Percentiles rank a stretch among this genome's conserved stretches.
Evolutionary conservation across 2,113 vertebrate genomes (phyloP).

Genomic region (Semnornis frantzii): DNA sequence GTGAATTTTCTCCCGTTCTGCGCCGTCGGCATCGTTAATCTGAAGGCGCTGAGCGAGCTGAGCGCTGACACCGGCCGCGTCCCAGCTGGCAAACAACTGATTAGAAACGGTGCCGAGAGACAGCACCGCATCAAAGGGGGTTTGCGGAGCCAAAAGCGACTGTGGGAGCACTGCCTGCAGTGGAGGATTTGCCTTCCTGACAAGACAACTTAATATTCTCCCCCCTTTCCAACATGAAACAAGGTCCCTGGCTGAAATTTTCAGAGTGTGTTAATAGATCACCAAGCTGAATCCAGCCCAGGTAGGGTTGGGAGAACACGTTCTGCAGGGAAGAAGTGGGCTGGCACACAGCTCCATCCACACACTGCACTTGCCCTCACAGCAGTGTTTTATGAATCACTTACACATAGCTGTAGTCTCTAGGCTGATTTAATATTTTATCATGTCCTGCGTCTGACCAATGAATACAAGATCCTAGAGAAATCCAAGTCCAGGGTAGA

Average conservation of each 20-base stretch:
- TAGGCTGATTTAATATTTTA: background rate
- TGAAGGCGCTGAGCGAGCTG: background rate
- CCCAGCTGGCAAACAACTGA: background rate
- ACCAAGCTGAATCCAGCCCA: rapidly evolving
- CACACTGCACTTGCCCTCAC: rapidly evolving
- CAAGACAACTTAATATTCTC: background rate
- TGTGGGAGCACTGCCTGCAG: background rate
- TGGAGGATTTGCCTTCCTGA: background rate
- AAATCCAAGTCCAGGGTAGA: background rate
- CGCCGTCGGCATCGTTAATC: background rate
- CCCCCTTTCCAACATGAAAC: rapidly evolving
- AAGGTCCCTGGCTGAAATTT: background rate
- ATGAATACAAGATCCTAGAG: background rate
- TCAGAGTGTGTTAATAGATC: rapidly evolving
- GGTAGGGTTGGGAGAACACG: background rate
- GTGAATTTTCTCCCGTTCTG: background rate
- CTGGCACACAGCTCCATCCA: background rate
- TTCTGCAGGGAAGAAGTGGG: background rate
- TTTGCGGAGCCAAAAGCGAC: background rate
- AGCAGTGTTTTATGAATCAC: background rate
- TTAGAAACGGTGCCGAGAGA: background rate
- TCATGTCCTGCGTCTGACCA: background rate
- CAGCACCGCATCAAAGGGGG: background rate
- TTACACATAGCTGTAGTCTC: background rate
- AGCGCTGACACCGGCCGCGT: background rate